These are phyloP conservation scores for Himalopsyche japonica DNA, from an alignment of 2,888 invertebrate genomes.

Conservation along the genomic window DNA sequence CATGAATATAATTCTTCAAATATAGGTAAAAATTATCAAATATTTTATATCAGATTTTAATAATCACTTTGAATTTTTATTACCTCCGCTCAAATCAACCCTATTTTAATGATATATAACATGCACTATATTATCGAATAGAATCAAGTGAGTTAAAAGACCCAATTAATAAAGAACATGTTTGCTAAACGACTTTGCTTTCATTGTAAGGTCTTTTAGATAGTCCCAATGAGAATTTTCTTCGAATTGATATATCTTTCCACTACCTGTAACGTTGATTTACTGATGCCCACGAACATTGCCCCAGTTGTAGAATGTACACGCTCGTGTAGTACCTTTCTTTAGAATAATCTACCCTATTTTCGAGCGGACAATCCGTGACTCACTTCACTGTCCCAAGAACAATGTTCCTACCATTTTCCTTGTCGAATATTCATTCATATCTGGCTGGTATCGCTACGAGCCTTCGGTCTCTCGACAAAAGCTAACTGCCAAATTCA, in stretches of 20 bases:
- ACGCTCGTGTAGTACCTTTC: background rate
- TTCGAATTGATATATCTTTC: background rate
- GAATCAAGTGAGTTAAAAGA: too few species aligned
- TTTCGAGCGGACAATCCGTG: background rate
- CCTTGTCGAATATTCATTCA: background rate
- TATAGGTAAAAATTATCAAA: too few species aligned
- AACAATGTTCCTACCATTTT: background rate
- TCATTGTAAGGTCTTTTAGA: background rate
- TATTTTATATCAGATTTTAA: too few species aligned
- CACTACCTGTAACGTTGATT: background rate
- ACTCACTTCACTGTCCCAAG: background rate
- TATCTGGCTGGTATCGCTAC: background rate
- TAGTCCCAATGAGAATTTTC: background rate
- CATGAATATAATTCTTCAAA: too few species aligned
- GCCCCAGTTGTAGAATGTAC: background rate
- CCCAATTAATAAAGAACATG: too few species aligned
- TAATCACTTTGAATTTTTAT: too few species aligned
- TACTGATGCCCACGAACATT: background rate
- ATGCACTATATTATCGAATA: too few species aligned
- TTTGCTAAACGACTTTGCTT: background rate
- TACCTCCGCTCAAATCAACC: too few species aligned
- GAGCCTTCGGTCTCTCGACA: background rate
- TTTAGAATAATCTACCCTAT: background rate
- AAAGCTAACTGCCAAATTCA: slow-evolving; percentile 25
- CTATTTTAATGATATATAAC: too few species aligned